Base-by-base conservation (phyloP, 2,113 vertebrate species). In the Macroglossus sobrinus region DNA sequence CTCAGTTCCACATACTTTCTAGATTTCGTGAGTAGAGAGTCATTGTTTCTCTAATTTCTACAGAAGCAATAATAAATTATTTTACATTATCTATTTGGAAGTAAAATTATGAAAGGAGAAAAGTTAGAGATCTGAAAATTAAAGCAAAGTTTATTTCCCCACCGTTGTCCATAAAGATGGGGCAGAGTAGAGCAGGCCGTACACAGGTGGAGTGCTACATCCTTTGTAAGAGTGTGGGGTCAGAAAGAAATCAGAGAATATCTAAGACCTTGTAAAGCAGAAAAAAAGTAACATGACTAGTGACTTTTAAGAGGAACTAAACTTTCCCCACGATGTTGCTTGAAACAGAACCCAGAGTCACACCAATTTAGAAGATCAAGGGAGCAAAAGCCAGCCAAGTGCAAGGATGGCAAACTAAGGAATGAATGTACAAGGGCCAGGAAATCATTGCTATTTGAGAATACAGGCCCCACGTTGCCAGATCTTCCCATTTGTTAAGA, bases 31-130 rank as follows among this genome's bases (percentile, higher is more conserved):
- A 30, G 4, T 8, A 72, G 85, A 81, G 91, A 96, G 64, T n/a
- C 59, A 89, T 87, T 95, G 43, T 93, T 89, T 84, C 28, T 75
- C 76, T 92, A 33, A 84, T 91, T 96, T 93, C 76, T 55, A 78
- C 1, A 91, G 94, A 75, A 94, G 79, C 82, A 95, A 98, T 97
- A 95, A 96, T 55, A 91, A 74, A 91, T 85, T 69, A 93, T 93
- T 95, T 86, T 69, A 76, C 7, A 28, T 69, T 74, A 35, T 91
- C 24, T 85, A 79, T 38, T 50, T 66, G 80, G 82, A 97, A 61
- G 71, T 90, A 89, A 92, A 87, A 84, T 69, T 61, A 75, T 10
- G 35, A 18, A 84, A 95, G 35, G 33, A 81, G 38, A 92, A 97
- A 95, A 78, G 69, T 92, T 53, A 26, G 19, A 75, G n/a, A 0